Base-by-base conservation (phyloP, 37 sponge, comb jelly and placozoan genomes). In the Dysidea cf. avara region DNA sequence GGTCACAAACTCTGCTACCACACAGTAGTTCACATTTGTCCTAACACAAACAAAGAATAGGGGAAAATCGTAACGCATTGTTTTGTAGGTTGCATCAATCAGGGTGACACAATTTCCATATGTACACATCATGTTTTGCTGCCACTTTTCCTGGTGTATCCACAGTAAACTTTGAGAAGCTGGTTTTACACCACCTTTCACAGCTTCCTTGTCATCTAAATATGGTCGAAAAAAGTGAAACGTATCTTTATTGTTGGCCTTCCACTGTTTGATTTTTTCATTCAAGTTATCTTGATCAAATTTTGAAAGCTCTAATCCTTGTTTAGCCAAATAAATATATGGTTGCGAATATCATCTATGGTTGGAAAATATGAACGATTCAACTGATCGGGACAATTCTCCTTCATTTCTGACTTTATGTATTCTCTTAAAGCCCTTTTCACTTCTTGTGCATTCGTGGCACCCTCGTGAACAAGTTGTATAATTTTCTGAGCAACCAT, bases 41-140 rank as follows among this genome's bases (percentile, higher is more conserved):
- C 64, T 59, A 9, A 81, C 74, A 50, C 31, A n/a, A 25, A 80
- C 22, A 53, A 80, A 80, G n/a, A 80, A 80, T 28, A 82, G 64
- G 26, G 83, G 64, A 1, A 75, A 60, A 25, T 82, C 76, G 49
- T 82, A 82, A 22, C 59, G 56, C 5, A 62, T 82, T 3, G 70
- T 75, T 50, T 60, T 56, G 47, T 82, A 82, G n/a, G 75, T 82
- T 9, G 83, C 83, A 67, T 82, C 76, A 25, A 82, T 40, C 14
- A 82, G 39, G 3, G 63, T 43, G 14, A 75, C 60, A 3, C 47
- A 54, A n/a, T 75, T 68, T 1, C 83, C 76, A 67, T 82, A 82
- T 59, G 24, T 58, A 0, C 7, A 48, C 5, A 81, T 28, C n/a
- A 71, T 46, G 2, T 69, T 17, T 53, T 70, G 36, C 51, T 80